Evolutionary conservation across 2,797 vertebrate genomes (phyloP), one percentile per base, ranked within the genome.

Genomic region (Todus mexicanus): DNA sequence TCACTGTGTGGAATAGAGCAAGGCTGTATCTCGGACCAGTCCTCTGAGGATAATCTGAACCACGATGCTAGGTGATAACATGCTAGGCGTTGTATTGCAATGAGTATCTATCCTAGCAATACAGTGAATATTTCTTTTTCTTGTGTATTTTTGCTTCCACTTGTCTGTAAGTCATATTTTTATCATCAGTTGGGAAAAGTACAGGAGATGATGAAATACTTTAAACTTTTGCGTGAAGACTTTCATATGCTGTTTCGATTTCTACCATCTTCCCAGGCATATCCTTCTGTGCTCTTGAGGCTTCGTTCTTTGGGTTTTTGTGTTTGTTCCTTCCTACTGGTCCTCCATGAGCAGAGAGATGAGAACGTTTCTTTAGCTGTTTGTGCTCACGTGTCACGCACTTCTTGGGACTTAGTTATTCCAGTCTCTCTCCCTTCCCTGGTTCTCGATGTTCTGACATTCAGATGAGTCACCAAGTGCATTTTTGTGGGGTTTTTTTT

Each of bases 381-480:
- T 83, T 89, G 50, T 83, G 20, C 31, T 69, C 73, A 11, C 1
- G 2, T 85, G 84, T 85, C 89, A 86, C 11, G 11, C 43, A 11
- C 48, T 83, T 50, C 81, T 45, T 5, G 0, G 82, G 47, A 26
- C 25, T 72, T 83, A 51, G 47, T 70, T 92, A 71, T 93, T 93
- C 75, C 45, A 29, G 66, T 53, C 84, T 70, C 48, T 84, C 74
- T 87, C 38, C 43, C 42, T 75, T 60, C 89, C 69, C 25, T 4
- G 3, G 54, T 56, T 89, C 86, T 60, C 25, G 70, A 63, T 68
- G 80, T 81, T 65, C 72, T 91, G 64, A 66, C 54, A 54, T 51
- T 84, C 74, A 56, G 71, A 87, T 93, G 87, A 93, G 71, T 87
- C 88, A 90, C 51, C 86, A 42, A 83, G n/a, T 43, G 56, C 43